Evolutionary conservation across 2,113 vertebrate species (phyloP).

Genomic region (Lanius ludovicianus): DNA sequence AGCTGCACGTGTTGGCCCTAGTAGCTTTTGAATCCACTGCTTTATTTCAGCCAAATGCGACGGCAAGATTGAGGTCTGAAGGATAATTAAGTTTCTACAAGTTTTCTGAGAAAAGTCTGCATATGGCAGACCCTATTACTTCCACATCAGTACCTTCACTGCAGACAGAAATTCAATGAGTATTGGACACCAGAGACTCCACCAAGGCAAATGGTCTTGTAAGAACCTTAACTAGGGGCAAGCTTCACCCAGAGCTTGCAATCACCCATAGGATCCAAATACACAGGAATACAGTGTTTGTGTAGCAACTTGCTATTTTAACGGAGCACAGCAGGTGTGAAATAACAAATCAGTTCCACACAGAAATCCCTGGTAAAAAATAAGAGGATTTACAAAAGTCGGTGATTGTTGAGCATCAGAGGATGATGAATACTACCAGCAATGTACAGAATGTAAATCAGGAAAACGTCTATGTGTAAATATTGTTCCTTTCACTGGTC

Average conservation of each 20-base stretch:
- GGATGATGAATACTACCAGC: not conserved
- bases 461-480: not conserved
- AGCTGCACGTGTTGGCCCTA: constrained; percentile 19
- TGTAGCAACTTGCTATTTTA: not conserved
- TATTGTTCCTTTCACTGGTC: not conserved
- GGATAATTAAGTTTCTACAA: not conserved
- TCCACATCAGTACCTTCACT: not conserved
- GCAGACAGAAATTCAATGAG: not conserved
- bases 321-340: not conserved
- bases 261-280: not conserved
- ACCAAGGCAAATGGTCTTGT: not conserved
- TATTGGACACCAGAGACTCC: not conserved
- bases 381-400: not conserved
- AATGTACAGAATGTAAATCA: not conserved
- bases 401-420: not conserved
- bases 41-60: not conserved
- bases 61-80: not conserved
- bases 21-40: constrained; percentile 10
- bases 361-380: not conserved
- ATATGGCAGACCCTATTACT: not conserved
- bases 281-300: not conserved
- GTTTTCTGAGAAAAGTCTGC: not conserved
- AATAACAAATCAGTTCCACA: not conserved
- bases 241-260: not conserved
- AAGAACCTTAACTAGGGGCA: not conserved